These are phyloP conservation scores for Phodopus roborovskii DNA, from an alignment of 2,113 vertebrate species.

Conservation along the genomic window DNA sequence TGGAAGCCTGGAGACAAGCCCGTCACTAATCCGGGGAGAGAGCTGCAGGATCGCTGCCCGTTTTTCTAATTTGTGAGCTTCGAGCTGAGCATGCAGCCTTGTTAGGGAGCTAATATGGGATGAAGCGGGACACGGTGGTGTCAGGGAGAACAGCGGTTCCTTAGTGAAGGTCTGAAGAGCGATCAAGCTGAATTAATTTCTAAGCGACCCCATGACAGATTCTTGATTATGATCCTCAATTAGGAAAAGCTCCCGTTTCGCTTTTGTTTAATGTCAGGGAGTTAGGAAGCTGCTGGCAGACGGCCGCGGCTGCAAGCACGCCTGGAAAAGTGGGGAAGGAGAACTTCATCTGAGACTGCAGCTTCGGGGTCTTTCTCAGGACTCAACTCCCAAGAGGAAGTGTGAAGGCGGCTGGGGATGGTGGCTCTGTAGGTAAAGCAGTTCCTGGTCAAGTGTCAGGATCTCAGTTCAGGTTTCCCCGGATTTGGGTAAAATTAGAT, in stretches of 20 bases:
- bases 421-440: neutral
- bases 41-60: accelerated
- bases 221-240: conserved; percentile 59
- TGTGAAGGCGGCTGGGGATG: neutral
- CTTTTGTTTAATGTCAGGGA: conserved; percentile 62
- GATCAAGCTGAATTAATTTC: conserved; percentile 50
- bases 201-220: conserved; percentile 7
- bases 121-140: neutral
- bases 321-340: neutral
- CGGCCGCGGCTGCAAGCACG: neutral
- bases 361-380: neutral
- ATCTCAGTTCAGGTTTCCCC: neutral
- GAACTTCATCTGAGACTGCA: accelerated
- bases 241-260: conserved; percentile 32
- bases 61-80: neutral
- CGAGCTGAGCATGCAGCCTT: neutral
- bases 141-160: neutral
- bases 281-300: neutral
- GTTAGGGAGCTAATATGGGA: neutral
- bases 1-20: accelerated
- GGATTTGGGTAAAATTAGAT: neutral
- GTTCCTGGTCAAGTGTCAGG: neutral
- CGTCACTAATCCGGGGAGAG: accelerated
- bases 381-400: neutral
- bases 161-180: neutral